Percentiles rank a stretch among this genome's conserved stretches.
phyloP scores from a whole-genome alignment of 2,797 vertebrate genomes.

The Sebastes itinus region DNA sequence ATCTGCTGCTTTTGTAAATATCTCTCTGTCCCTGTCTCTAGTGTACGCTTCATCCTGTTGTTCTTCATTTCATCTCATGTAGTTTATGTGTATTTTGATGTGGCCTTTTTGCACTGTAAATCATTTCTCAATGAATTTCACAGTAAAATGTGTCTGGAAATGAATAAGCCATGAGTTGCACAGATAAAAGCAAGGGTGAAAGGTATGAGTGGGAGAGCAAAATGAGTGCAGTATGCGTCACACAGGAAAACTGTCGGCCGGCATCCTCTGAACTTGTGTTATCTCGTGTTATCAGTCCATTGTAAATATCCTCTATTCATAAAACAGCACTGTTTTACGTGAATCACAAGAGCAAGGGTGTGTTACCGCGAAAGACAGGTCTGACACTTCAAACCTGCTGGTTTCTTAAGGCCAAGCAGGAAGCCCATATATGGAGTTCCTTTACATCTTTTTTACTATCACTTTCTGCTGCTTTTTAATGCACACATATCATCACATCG shows the following conservation, averaged over 20 bases:
- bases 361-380: background rate
- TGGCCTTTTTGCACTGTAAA: background rate
- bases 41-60: background rate
- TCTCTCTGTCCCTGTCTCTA: background rate
- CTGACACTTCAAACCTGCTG: background rate
- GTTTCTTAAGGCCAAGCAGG: background rate
- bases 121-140: background rate
- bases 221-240: background rate
- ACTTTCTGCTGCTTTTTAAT: background rate
- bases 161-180: background rate
- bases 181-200: background rate
- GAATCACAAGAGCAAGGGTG: background rate
- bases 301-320: background rate
- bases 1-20: background rate
- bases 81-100: background rate
- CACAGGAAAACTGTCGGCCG: background rate
- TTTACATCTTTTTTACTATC: background rate
- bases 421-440: constrained; percentile 33
- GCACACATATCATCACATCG: background rate
- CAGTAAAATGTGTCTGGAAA: background rate
- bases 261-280: background rate
- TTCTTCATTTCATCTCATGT: background rate
- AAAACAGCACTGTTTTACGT: background rate
- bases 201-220: background rate
- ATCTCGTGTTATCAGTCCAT: constrained; percentile 13